Evolutionary conservation across 2,113 vertebrate species (phyloP), one percentile per base, ranked within the genome.

Genomic region (Abramis brama): DNA sequence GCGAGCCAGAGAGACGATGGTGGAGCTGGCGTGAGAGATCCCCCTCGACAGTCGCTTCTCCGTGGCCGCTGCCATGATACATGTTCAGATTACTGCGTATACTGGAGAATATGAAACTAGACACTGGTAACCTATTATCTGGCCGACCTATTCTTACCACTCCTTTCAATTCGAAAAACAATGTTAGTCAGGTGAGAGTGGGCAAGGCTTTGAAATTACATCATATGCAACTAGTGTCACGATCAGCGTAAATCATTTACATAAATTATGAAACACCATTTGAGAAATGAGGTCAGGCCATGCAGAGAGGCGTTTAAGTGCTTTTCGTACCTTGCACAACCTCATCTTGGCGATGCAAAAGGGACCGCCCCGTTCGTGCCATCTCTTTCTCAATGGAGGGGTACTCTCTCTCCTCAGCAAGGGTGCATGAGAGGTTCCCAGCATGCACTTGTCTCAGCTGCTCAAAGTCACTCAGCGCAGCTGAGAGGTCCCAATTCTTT

Each of bases 401-500:
- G 64, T 91, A 94, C 50, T 85, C 79, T 19, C 92, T 93, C 2
- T 95, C 95, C 13, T 97, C 96, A n/a, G 87, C 84, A 87, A 97
- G 95, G 17, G 96, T 87, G n/a, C 86, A 95, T 0, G 95, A 91
- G 62, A 98, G 92, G 88, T 92, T 96, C 88, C 96, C 96, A 0
- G 96, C 97, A 4, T 97, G 96, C 82, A 98, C 97, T 91, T 98
- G 97, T 84, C 97, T 93, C 0, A 99, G 95, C 94, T 99, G 97
- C 80, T 99, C 97, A 5, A 97, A 99, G 93, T 99, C 97, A 11
- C 94, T 97, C 88, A 98, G 96, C 10, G 98, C 97, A 0, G 98
- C 97, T 0, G 93, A 97, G 91, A 99, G 91, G 60, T 99, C 97
- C 98, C 98, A 99, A 94, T 99, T 99, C 92, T 99, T 99, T 85